Percentiles rank a stretch among this genome's conserved stretches.
phyloP scores from a whole-genome alignment of 2,888 invertebrate genomes.

The Saturnia pavonia region DNA sequence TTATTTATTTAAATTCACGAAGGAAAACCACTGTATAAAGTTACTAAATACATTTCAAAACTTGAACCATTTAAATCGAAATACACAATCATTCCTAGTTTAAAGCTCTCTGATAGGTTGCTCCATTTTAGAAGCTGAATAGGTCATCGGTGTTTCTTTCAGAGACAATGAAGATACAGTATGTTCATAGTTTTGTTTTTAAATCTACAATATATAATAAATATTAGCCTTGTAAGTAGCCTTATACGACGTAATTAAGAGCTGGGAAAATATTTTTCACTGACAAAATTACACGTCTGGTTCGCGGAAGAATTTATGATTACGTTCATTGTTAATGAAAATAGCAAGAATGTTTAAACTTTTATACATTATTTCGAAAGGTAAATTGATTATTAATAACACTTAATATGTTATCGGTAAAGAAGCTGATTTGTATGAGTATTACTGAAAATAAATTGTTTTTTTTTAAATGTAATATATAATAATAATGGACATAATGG shows the following conservation, averaged over 20 bases:
- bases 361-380: slow-evolving; percentile 10
- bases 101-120: neutral
- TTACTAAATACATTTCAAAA: no score
- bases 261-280: slow-evolving; percentile 13
- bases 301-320: slow-evolving; percentile 17
- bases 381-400: slow-evolving; percentile 16
- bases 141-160: neutral
- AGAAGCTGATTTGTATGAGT: neutral
- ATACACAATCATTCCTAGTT: no score
- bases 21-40: no score
- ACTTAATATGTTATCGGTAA: slow-evolving; percentile 7
- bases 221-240: slow-evolving; percentile 1
- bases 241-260: slow-evolving; percentile 5
- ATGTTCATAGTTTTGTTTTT: neutral
- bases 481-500: neutral
- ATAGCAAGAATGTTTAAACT: slow-evolving; percentile 17
- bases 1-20: no score
- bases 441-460: neutral
- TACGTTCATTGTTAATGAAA: slow-evolving; percentile 2
- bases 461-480: neutral
- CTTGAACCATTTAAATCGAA: no score
- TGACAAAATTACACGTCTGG: slow-evolving; percentile 19
- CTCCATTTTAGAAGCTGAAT: neutral
- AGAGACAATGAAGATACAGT: neutral
- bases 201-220: neutral